Evolutionary conservation across 2,888 invertebrate species (phyloP).

Genomic region (Megalurothrips usitatus): DNA sequence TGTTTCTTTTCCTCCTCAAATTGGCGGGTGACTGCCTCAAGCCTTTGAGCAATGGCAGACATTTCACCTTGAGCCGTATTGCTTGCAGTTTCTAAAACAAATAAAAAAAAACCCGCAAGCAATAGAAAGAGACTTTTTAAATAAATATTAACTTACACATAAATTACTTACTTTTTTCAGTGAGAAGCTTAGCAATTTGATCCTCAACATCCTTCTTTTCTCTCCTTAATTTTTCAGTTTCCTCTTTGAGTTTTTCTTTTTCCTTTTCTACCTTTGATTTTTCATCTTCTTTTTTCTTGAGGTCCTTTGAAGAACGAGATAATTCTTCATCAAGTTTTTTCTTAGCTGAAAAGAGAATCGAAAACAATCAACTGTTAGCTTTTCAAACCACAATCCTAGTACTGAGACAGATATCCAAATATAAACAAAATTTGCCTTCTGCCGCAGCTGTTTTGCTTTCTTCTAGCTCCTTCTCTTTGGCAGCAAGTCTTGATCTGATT

Average conservation of each 20-base stretch:
- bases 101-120: constrained; percentile 33
- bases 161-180: constrained; percentile 55
- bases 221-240: constrained; percentile 48
- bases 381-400: background rate
- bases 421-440: constrained; percentile 36
- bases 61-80: constrained; percentile 50
- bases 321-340: constrained; percentile 49
- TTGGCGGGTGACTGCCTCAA: constrained; percentile 61
- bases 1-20: constrained; percentile 61
- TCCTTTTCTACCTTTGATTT: constrained; percentile 52
- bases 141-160: constrained; percentile 27
- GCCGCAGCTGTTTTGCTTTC: constrained; percentile 48
- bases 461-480: constrained; percentile 52
- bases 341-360: constrained; percentile 42
- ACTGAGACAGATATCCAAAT: too few species aligned
- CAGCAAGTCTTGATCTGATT: constrained; percentile 54
- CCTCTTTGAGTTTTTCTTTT: constrained; percentile 50
- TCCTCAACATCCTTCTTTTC: constrained; percentile 56
- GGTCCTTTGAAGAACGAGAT: constrained; percentile 44
- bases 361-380: background rate
- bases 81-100: constrained; percentile 52
- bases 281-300: constrained; percentile 58
- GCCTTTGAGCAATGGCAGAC: constrained; percentile 55
- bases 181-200: constrained; percentile 56
- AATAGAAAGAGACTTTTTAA: constrained; percentile 15